phyloP scores from a whole-genome alignment of 2,888 invertebrate species.

The Agrochola lota region DNA sequence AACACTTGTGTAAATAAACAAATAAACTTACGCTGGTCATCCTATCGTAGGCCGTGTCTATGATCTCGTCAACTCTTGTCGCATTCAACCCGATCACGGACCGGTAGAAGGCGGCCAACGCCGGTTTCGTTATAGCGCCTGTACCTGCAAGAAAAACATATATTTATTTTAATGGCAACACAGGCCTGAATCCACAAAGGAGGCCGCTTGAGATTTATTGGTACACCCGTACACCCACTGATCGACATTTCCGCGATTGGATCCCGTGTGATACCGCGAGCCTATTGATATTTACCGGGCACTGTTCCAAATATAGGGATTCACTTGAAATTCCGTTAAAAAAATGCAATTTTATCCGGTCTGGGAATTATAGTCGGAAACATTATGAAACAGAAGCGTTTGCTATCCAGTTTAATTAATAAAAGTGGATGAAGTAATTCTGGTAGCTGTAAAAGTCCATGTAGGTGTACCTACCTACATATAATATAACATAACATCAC shows the following conservation, averaged over 20 bases:
- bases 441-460: neutral
- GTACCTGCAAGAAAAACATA: conserved; percentile 83
- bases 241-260: conserved; percentile 53
- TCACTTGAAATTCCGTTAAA: neutral
- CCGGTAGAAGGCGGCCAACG: conserved; percentile 93
- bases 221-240: conserved; percentile 26
- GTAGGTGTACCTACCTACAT: neutral
- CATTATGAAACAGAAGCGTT: neutral
- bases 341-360: conserved; percentile 16
- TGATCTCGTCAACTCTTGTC: conserved; percentile 91
- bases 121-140: conserved; percentile 92
- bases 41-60: conserved; percentile 92
- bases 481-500: too few relatives aligned
- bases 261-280: conserved; percentile 45
- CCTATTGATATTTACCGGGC: conserved; percentile 56
- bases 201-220: conserved; percentile 58
- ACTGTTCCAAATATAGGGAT: conserved; percentile 45
- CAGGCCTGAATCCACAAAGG: conserved; percentile 17
- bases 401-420: conserved; percentile 15
- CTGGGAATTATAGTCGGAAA: neutral
- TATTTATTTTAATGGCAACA: conserved; percentile 50
- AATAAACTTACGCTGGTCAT: conserved; percentile 92
- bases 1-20: too few relatives aligned
- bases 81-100: conserved; percentile 92
- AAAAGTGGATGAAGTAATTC: neutral